Evolutionary conservation across 2,113 vertebrate genomes (phyloP), one percentile per base, ranked within the genome.

Genomic region (Saccopteryx bilineata): DNA sequence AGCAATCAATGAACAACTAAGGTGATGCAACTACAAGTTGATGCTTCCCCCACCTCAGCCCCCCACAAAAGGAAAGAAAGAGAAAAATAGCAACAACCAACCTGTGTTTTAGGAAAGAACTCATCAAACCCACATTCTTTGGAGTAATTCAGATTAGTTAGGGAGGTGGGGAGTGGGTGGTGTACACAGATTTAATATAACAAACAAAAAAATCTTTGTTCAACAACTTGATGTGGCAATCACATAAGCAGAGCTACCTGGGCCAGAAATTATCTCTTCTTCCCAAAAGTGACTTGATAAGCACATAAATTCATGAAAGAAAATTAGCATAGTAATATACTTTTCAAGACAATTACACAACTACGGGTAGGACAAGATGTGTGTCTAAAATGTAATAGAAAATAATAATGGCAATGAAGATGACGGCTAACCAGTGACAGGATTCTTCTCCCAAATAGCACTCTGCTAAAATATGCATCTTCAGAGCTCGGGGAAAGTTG

Each of bases 41-140:
- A 39, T 39, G 39, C 39, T 39, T 39, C 39, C 39, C 39, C 39
- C 39, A 39, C 39, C 39, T 3, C 39, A 39, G 39, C 2, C 39
- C 39, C 39, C 39, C 39, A 39, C 2, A 39, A 39, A 39, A 39
- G 39, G 39, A 39, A 39, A 39, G 39, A 39, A 39, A 39, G 39
- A 39, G 39, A 39, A 39, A 61, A 46, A 12, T 15, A n/a, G 12
- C 23, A n/a, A 61, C 74, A 54, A 4, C 5, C 5, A 3, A 1
- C 1, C 3, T 23, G 7, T 14, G 13, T 39, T 5, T 12, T 5
- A 1, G n/a, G 9, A 28, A 50, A 26, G 11, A 15, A 31, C 26
- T 19, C 33, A 19, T 0, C 14, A 65, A 19, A 21, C 18, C 65
- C 26, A 10, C 54, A 18, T 52, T 58, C 75, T 78, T 61, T 2